Base-by-base conservation (phyloP, 2,797 vertebrate species). In the Kryptopterus vitreolus region DNA sequence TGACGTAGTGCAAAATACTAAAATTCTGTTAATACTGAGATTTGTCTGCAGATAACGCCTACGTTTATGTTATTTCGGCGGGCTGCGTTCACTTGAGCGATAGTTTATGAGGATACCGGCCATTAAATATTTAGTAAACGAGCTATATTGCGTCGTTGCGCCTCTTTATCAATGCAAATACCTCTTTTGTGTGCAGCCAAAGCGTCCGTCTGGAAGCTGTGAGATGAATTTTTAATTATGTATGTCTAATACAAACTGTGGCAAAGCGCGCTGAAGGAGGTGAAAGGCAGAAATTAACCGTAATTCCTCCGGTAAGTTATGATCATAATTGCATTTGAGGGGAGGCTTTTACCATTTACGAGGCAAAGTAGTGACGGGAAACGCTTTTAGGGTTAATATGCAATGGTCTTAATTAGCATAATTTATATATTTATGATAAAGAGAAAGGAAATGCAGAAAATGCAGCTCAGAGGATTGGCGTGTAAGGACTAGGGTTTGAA, bases 371-470 rank as follows among this genome's bases (percentile, higher is more conserved):
- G 87, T 89, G 89, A 92, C 85, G 88, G 90, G 89, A 93, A 93
- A 94, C 88, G 93, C 93, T 91, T 94, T 94, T 93, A 91, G 89
- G 93, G 95, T 57, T 96, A 96, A 97, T 98, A 98, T 98, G 96
- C 95, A 97, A 97, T 97, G 95, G 80, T 93, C 93, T 92, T 96
- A 96, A 98, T 98, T 98, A 97, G 95, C 96, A 98, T 97, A 98
- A 97, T 97, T 98, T 98, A 98, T 98, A 97, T 97, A 98, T 98
- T 98, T 98, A 98, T 98, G 96, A 97, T 96, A 97, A 97, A 94
- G 94, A 96, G 95, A 93, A 86, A 87, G 89, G 88, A 91, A 91
- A 93, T 90, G 87, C 90, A 91, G 92, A 90, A 92, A 91, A 90
- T 87, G 87, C 81, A 70, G 86, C 88, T 87, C 90, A 85, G 82